Percentiles rank a stretch among this genome's conserved stretches.
Evolutionary conservation across 2,113 vertebrate species (phyloP).

Genomic region (Alethe diademata): DNA sequence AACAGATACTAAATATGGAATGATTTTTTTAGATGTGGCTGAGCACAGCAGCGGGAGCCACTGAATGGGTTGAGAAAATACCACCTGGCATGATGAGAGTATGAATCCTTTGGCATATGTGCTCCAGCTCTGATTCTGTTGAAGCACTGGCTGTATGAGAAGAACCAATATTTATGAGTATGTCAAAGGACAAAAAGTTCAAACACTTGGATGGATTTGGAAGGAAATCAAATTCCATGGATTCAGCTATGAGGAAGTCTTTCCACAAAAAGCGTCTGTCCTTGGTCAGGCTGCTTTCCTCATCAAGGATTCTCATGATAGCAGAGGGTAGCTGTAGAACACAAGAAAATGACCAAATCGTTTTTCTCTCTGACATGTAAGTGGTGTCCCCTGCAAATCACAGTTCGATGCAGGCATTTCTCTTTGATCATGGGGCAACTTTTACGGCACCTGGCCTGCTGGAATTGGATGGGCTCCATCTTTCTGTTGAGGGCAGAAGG

Average conservation of each 20-base stretch:
- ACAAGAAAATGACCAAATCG: neutral
- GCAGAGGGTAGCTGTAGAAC: neutral
- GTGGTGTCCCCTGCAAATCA: neutral
- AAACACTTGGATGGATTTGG: neutral
- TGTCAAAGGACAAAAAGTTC: neutral
- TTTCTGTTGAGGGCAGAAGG: neutral
- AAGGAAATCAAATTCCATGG: neutral
- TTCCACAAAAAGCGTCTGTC: neutral
- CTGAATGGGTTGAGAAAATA: neutral
- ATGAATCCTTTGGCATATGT: neutral
- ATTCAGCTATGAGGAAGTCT: neutral
- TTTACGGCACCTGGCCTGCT: too few species aligned
- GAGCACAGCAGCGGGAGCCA: neutral
- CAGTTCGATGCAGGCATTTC: neutral
- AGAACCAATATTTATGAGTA: neutral
- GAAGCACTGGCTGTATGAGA: neutral
- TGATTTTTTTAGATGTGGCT: neutral
- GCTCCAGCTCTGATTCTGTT: neutral
- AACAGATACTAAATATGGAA: neutral
- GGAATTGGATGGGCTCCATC: too few species aligned
- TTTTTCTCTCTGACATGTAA: neutral
- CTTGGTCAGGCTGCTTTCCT: neutral
- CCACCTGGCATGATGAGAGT: neutral
- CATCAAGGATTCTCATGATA: neutral
- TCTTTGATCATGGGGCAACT: too few species aligned